A percentile compares a stretch with the other conserved stretches of the same genome.
Conservation (phyloP, 2,888 invertebrate genomes). For the Ceriagrion tenellum region DNA sequence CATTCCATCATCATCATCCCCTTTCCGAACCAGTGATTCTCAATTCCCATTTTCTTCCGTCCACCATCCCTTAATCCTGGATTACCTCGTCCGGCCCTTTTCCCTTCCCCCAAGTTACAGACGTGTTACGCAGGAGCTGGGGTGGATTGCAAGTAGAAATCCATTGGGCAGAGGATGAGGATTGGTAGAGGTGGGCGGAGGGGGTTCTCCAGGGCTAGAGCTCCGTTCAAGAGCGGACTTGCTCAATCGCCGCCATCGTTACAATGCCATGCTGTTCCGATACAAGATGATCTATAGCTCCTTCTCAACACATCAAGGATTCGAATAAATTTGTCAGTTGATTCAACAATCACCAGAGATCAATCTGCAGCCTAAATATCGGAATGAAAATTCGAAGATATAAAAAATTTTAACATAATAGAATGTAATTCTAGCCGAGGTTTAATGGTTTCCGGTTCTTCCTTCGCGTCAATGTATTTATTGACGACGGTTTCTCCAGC, state of each 20-base stretch:
- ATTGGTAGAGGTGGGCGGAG: neutral
- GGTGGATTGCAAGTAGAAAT: neutral
- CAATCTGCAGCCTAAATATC: too few species aligned
- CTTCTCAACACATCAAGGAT: too few species aligned
- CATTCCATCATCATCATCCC: slow-evolving; percentile 66
- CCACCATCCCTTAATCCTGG: slow-evolving; percentile 18
- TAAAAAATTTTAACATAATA: too few species aligned
- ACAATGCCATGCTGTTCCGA: too few species aligned
- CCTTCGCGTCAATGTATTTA: too few species aligned
- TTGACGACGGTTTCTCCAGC: too few species aligned
- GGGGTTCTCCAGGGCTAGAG: neutral
- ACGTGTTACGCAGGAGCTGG: neutral
- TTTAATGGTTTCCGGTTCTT: too few species aligned
- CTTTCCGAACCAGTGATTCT: slow-evolving; percentile 35
- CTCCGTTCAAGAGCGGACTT: neutral
- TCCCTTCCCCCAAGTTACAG: neutral
- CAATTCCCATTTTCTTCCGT: slow-evolving; percentile 46
- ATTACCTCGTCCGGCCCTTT: neutral
- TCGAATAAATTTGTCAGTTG: too few species aligned
- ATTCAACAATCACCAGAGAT: too few species aligned
- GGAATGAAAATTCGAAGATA: too few species aligned
- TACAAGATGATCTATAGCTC: too few species aligned
- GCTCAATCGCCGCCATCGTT: neutral
- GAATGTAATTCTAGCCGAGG: too few species aligned
- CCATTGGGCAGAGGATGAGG: neutral